Evolutionary conservation across 2,888 invertebrate genomes (phyloP).

Genomic region (Eupithecia subumbrata): DNA sequence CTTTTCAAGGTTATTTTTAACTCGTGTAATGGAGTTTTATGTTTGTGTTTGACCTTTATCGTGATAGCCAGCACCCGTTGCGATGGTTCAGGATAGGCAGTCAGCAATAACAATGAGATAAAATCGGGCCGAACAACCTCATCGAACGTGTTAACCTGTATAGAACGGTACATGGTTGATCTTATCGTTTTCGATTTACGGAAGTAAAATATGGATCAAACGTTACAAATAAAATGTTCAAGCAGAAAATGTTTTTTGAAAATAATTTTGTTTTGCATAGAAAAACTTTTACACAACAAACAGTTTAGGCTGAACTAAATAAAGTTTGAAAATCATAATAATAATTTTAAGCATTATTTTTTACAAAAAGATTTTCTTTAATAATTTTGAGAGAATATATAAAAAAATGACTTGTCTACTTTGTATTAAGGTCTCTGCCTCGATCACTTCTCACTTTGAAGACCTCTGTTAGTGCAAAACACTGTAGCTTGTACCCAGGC

Average conservation of each 20-base stretch:
- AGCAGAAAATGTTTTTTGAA: background rate
- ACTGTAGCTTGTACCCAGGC: slow-evolving; percentile 52
- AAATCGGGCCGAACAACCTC: slow-evolving; percentile 12
- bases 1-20: background rate
- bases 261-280: background rate
- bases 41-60: background rate
- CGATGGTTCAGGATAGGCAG: background rate
- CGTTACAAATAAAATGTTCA: background rate
- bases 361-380: background rate
- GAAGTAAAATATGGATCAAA: background rate
- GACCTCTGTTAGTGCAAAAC: slow-evolving; percentile 53
- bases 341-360: no score
- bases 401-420: background rate
- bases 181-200: background rate
- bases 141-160: slow-evolving; percentile 15
- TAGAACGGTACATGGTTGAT: slow-evolving; percentile 3
- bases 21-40: background rate
- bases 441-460: slow-evolving; percentile 29
- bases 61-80: background rate
- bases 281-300: background rate
- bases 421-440: slow-evolving; percentile 8
- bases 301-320: background rate
- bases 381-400: background rate
- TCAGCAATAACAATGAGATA: slow-evolving; percentile 8
- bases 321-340: background rate